Evolutionary conservation across 2,888 invertebrate species (phyloP).

Genomic region (Microdon myrmicae): DNA sequence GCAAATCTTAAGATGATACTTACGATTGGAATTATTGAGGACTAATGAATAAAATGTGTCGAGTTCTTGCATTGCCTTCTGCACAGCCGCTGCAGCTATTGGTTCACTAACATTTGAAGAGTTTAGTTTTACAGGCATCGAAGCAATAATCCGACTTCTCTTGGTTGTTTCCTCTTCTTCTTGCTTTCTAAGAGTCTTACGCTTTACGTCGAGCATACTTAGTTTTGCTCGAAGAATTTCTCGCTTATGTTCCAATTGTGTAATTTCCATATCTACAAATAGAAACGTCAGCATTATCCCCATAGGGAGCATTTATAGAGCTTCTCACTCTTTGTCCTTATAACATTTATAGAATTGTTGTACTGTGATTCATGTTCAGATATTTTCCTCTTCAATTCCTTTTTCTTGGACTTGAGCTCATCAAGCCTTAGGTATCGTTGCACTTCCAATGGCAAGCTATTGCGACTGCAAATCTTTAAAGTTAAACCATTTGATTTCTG

Average conservation of each 20-base stretch:
- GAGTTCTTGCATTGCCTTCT: constrained; percentile 58
- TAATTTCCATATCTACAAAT: constrained; percentile 59
- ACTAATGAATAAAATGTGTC: constrained; percentile 59
- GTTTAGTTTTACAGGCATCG: constrained; percentile 61
- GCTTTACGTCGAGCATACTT: constrained; percentile 59
- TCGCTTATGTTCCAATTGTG: constrained; percentile 57
- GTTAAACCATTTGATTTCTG: not conserved
- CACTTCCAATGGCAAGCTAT: constrained; percentile 60
- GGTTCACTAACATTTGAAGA: constrained; percentile 59
- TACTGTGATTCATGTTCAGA: constrained; percentile 56
- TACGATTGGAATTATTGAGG: constrained; percentile 54
- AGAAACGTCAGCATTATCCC: not conserved
- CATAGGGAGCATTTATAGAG: not conserved
- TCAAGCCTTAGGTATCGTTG: constrained; percentile 59
- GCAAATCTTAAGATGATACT: constrained; percentile 6
- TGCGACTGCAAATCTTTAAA: constrained; percentile 56
- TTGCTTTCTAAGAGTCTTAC: constrained; percentile 54
- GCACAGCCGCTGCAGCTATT: constrained; percentile 56
- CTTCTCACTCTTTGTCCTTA: constrained; percentile 61
- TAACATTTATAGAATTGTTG: constrained; percentile 56
- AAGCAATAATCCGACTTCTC: constrained; percentile 55
- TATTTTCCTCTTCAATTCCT: constrained; percentile 46
- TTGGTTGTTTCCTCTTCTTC: constrained; percentile 56
- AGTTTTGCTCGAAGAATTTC: constrained; percentile 55
- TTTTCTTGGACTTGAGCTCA: constrained; percentile 57